Conservation (phyloP, 2,797 vertebrate species). For the Ctenosaura bakeri region DNA sequence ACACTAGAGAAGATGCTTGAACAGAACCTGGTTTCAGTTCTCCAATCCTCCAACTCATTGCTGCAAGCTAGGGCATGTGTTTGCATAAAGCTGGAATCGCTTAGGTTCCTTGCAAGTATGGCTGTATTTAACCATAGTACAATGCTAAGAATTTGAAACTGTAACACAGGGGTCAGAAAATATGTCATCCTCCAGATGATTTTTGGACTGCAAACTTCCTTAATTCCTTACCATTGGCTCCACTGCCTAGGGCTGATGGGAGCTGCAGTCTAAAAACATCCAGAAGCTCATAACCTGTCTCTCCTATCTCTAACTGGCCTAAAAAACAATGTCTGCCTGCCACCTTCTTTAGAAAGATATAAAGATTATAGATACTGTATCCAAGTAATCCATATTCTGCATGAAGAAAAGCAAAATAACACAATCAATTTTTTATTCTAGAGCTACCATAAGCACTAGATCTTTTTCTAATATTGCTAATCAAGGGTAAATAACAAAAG, state of each 20-base stretch:
- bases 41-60: background rate
- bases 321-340: no score
- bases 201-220: background rate
- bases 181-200: background rate
- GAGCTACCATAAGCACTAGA: background rate
- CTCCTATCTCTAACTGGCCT: background rate
- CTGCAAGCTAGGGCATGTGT: background rate
- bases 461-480: background rate
- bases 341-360: background rate
- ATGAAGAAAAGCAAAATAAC: background rate
- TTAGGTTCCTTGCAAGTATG: background rate
- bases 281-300: background rate
- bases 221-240: background rate
- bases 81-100: background rate
- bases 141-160: no score
- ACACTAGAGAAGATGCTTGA: background rate
- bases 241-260: background rate
- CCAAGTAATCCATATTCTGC: background rate
- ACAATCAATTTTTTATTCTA: background rate
- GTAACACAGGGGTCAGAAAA: background rate
- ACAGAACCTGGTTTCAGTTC: background rate
- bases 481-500: no score
- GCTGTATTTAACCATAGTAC: background rate
- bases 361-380: no score
- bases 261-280: background rate